phyloP scores from a whole-genome alignment of 2,797 vertebrate genomes.

The Nasua narica region DNA sequence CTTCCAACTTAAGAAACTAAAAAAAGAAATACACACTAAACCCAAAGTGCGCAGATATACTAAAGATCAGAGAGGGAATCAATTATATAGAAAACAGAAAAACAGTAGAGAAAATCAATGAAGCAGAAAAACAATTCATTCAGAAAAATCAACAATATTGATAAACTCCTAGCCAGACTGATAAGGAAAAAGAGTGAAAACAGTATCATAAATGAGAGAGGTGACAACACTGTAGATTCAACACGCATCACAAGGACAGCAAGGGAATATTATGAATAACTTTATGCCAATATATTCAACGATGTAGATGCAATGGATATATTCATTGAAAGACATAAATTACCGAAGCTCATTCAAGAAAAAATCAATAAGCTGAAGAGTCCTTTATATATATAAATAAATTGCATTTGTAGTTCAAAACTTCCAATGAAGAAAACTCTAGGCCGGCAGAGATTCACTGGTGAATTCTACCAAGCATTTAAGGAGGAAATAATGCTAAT shows the following conservation, averaged over 20 bases:
- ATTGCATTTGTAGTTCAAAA: neutral
- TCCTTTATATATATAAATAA: neutral
- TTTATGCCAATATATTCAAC: neutral
- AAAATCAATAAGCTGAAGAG: neutral
- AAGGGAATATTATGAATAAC: neutral
- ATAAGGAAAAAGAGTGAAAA: neutral
- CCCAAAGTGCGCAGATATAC: neutral
- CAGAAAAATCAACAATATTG: neutral
- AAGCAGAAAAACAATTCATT: neutral
- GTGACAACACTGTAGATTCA: neutral
- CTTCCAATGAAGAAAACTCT: neutral
- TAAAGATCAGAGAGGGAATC: neutral
- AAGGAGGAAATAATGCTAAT: neutral
- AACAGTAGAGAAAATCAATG: neutral
- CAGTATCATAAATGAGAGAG: neutral
- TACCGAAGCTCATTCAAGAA: neutral
- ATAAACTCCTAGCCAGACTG: neutral
- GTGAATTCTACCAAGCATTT: neutral
- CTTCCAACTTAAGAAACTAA: neutral
- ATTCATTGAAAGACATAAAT: neutral
- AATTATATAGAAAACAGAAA: neutral
- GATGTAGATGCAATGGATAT: neutral
- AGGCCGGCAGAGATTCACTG: neutral
- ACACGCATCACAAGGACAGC: neutral
- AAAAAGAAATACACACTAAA: slow-evolving; percentile 30